Percentiles rank a stretch among this genome's conserved stretches.
These are phyloP conservation scores for Piprites chloris DNA, from an alignment of 2,113 vertebrate species.

Conservation along the genomic window DNA sequence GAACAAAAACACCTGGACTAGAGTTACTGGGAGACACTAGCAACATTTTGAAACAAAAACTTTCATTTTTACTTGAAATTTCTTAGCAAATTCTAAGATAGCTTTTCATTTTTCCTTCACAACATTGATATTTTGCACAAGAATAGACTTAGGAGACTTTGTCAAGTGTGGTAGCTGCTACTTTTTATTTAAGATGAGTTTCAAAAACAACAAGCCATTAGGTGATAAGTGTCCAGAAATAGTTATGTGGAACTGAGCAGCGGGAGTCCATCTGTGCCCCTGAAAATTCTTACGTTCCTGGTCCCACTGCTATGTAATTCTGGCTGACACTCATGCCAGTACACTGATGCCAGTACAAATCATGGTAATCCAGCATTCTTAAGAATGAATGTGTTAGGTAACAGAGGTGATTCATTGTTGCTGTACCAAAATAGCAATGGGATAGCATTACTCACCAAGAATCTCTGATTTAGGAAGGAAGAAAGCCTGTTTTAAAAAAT, in stretches of 20 bases:
- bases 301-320: not conserved
- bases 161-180: not conserved
- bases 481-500: not conserved
- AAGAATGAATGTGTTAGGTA: not conserved
- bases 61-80: not conserved
- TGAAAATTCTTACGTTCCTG: not conserved
- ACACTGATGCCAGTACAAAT: not conserved
- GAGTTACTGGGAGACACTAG: not conserved
- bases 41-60: not conserved
- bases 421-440: conserved; percentile 4
- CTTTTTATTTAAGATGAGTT: not conserved
- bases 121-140: not conserved
- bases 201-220: not conserved
- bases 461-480: not conserved
- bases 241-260: not conserved
- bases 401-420: conserved; percentile 7
- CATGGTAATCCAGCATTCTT: not conserved
- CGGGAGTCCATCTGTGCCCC: not conserved
- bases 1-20: not conserved
- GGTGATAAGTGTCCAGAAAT: not conserved
- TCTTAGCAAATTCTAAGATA: not conserved
- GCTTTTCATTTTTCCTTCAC: not conserved
- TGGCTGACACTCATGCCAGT: not conserved
- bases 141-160: not conserved
- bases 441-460: not conserved